Percentiles rank a stretch among this genome's conserved stretches.
Conservation (phyloP, 2,113 vertebrate species). For the Oryzias woworae region DNA sequence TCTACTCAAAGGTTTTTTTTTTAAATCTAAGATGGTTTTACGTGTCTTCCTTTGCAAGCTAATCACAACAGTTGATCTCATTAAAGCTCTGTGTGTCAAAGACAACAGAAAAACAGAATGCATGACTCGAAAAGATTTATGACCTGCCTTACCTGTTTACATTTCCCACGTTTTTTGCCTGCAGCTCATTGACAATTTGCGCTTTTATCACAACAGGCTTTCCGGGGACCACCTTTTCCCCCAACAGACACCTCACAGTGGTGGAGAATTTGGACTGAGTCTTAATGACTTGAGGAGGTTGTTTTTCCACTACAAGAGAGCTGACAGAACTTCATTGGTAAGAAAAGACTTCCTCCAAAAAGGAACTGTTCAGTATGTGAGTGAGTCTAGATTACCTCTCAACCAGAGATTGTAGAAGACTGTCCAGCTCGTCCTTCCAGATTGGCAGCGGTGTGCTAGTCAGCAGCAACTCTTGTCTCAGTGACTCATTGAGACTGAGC, state of each 20-base stretch:
- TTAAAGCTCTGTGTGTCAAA: no score
- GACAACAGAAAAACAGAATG: neutral
- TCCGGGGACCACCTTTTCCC: conserved; percentile 79
- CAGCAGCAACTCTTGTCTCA: conserved; percentile 83
- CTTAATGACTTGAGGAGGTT: conserved; percentile 95
- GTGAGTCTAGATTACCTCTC: conserved; percentile 79
- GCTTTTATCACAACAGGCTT: conserved; percentile 86
- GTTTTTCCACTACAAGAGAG: conserved; percentile 92
- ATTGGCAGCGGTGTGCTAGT: conserved; percentile 72
- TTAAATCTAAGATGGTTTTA: no score
- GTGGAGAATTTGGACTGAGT: conserved; percentile 97
- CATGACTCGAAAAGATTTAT: neutral
- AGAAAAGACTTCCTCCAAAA: neutral
- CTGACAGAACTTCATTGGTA: conserved; percentile 59
- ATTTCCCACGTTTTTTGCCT: conserved; percentile 78
- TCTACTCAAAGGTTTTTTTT: no score
- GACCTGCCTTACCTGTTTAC: conserved; percentile 60
- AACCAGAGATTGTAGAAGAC: conserved; percentile 81
- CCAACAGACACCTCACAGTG: conserved; percentile 87
- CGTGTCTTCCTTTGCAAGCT: no score
- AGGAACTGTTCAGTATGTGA: neutral
- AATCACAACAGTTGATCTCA: no score
- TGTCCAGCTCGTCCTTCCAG: conserved; percentile 74
- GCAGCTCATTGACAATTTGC: conserved; percentile 90
- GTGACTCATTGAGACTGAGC: conserved; percentile 84